Conservation (phyloP, 1,140 invertebrate species). For the Neomicropteryx cornuta region DNA sequence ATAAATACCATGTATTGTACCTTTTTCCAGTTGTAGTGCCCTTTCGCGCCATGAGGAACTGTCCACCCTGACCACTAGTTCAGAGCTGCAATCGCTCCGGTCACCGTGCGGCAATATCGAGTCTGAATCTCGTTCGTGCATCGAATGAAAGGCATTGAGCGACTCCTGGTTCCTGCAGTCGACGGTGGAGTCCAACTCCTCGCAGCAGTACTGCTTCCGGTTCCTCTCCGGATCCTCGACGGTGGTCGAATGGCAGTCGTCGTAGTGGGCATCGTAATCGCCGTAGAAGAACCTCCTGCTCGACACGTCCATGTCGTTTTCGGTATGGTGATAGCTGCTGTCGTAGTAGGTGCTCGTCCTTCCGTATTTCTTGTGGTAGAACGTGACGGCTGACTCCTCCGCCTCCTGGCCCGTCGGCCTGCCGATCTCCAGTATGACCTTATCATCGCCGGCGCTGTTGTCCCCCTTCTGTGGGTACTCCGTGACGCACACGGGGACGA, state of each 20-base stretch:
- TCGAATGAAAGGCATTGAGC: conserved; percentile 26
- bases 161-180: conserved; percentile 23
- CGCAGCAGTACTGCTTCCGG: conserved; percentile 24
- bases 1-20: conserved; percentile 15
- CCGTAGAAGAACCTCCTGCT: conserved; percentile 21
- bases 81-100: conserved; percentile 19
- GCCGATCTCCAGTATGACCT: conserved; percentile 36
- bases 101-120: conserved; percentile 8
- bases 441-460: conserved; percentile 83
- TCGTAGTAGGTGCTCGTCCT: too few relatives aligned
- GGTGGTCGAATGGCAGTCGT: conserved; percentile 26
- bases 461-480: conserved; percentile 79
- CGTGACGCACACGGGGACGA: too few relatives aligned
- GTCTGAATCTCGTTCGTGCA: conserved; percentile 17
- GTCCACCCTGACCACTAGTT: conserved; percentile 31
- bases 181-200: conserved; percentile 19
- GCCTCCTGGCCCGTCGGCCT: conserved; percentile 28
- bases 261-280: conserved; percentile 12
- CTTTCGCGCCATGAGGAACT: conserved; percentile 41
- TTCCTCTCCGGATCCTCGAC: conserved; percentile 14
- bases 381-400: conserved; percentile 26
- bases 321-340: conserved; percentile 33
- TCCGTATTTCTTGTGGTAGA: conserved; percentile 40
- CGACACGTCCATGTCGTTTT: conserved; percentile 29
- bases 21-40: conserved; percentile 44